phyloP scores from a whole-genome alignment of 2,113 vertebrate genomes.

The Ceyx melanurus region DNA sequence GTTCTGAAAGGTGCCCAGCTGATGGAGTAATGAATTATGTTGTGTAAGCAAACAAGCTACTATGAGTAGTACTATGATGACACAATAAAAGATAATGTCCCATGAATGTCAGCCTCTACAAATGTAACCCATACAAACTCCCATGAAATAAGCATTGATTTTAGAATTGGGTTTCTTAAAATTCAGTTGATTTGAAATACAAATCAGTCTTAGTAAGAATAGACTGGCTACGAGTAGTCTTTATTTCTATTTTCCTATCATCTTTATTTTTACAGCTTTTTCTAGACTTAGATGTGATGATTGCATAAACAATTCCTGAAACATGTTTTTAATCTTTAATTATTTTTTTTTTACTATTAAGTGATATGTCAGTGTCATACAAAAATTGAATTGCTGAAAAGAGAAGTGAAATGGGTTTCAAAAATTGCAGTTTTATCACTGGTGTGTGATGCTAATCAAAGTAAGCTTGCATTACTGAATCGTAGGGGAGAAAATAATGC shows the following conservation, averaged over 20 bases:
- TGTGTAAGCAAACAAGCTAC: neutral
- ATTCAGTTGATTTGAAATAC: neutral
- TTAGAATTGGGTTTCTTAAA: neutral
- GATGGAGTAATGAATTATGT: neutral
- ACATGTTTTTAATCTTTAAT: neutral
- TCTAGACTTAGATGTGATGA: neutral
- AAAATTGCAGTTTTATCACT: neutral
- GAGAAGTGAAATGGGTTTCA: neutral
- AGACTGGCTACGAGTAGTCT: neutral
- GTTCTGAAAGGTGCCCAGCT: neutral
- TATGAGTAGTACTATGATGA: neutral
- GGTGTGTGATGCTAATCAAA: neutral
- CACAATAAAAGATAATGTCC: neutral
- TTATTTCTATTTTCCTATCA: neutral
- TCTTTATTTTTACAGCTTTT: neutral
- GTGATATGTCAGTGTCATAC: neutral
- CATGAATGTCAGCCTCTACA: neutral
- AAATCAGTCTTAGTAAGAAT: neutral
- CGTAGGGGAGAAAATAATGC: rapidly evolving
- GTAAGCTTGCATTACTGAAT: neutral
- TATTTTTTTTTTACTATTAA: neutral
- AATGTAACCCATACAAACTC: neutral
- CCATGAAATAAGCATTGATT: neutral
- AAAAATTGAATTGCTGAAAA: neutral
- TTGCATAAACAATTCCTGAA: neutral